Evolutionary conservation across 1,140 invertebrate genomes (phyloP).

Genomic region (Diachasmimorpha longicaudata): DNA sequence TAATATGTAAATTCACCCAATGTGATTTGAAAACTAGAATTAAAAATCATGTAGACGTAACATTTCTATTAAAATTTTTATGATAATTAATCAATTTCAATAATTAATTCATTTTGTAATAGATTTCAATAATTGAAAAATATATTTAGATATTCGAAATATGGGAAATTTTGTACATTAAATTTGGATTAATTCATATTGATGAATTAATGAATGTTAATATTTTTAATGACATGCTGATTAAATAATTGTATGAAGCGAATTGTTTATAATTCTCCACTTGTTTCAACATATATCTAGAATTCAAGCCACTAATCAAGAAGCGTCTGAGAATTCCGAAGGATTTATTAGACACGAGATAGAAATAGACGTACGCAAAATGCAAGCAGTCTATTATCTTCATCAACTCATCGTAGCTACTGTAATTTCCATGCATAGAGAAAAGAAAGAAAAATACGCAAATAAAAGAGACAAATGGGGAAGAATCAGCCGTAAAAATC

Average conservation of each 20-base stretch:
- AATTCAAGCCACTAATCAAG: background rate
- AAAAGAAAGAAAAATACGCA: background rate
- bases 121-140: no score
- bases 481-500: constrained; percentile 6
- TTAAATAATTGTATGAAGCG: no score
- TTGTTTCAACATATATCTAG: no score
- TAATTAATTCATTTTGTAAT: no score
- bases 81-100: no score
- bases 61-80: no score
- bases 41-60: no score
- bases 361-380: background rate
- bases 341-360: background rate
- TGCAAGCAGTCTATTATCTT: background rate
- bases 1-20: background rate
- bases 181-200: no score
- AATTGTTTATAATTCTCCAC: no score
- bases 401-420: background rate
- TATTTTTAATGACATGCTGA: background rate
- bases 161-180: no score
- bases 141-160: no score
- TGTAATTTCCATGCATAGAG: background rate
- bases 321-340: background rate
- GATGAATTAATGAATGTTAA: background rate
- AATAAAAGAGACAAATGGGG: background rate
- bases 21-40: background rate